Base-by-base conservation (phyloP, 2,888 invertebrate species). In the Drosophila quinaria region DNA sequence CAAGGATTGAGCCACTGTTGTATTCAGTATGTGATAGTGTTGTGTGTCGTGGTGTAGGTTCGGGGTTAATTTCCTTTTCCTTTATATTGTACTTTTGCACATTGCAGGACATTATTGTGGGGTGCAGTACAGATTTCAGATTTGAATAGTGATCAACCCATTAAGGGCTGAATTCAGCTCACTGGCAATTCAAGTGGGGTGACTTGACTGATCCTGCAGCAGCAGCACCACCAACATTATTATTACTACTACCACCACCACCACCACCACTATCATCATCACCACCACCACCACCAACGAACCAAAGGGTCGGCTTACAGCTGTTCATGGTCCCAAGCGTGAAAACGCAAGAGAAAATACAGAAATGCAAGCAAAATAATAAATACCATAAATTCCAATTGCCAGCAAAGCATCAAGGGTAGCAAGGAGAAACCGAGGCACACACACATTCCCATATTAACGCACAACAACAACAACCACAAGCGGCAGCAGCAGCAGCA, bases 371-470 rank as follows among this genome's bases (percentile, higher is more conserved):
- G 62, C 68, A 63, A 77, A 67, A 73, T 19, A 37, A 70, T 73
- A 79, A 77, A 82, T 86, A 75, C 80, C 74, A 82, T 69, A 82
- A 78, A 84, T 79, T 86, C 87, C 86, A 82, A 77, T 82, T 88
- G 80, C 82, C 69, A 68, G 55, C 37, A 29, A 29, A 61, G 33
- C 44, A 46, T 35, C 63, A 39, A 17, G 35, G 33, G 42, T 49
- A 59, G 41, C 35, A 70, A 61, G 55, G 63, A 80, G 66, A 78
- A 58, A 42, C 52, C 37, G 25, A 37, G n/a, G n/a, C 37, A 19
- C 29, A 29, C 19, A 60, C 5, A 54, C 76, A 88, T 82, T 79
- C 83, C 72, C 77, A 77, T 70, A 86, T 74, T 74, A 76, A 74
- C 76, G 61, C 54, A 35, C 51, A 13, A 41, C 65, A 51, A 63